These are phyloP conservation scores for Pardosa pseudoannulata DNA, from an alignment of 2,888 invertebrate species.

Conservation along the genomic window DNA sequence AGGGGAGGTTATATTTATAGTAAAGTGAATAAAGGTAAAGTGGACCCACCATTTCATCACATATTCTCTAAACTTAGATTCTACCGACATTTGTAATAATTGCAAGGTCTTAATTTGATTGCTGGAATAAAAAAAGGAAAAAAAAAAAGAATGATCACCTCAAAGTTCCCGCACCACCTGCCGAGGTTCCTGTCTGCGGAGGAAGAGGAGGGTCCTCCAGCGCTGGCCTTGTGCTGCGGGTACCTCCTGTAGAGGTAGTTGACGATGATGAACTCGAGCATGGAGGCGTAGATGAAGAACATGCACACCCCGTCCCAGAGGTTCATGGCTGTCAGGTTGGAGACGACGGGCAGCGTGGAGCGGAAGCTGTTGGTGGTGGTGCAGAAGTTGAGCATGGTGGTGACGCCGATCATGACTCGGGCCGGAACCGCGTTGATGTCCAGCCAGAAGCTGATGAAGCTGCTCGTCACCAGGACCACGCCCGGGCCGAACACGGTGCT, in stretches of 20 bases:
- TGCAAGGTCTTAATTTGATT: no score
- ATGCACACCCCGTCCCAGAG: constrained; percentile 95
- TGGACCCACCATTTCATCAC: no score
- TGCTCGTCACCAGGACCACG: constrained; percentile 96
- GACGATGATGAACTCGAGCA: constrained; percentile 95
- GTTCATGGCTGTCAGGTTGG: constrained; percentile 96
- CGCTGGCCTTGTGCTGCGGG: constrained; percentile 80
- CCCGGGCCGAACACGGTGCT: constrained; percentile 98
- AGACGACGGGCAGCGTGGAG: constrained; percentile 91
- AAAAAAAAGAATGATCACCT: constrained; percentile 43
- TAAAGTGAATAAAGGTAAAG: no score
- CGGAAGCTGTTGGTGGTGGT: constrained; percentile 83
- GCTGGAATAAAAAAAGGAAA: no score
- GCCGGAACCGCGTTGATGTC: constrained; percentile 98
- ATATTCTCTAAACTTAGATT: no score
- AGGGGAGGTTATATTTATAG: no score
- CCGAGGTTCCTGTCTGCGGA: constrained; percentile 26
- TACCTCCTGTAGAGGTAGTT: constrained; percentile 95
- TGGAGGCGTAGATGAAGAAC: constrained; percentile 95
- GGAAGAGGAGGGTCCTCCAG: background rate
- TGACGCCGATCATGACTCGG: constrained; percentile 97
- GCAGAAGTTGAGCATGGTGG: constrained; percentile 98
- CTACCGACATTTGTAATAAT: no score
- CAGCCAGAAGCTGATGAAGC: constrained; percentile 98
- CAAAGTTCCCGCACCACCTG: constrained; percentile 64